Percentiles rank a stretch among this genome's conserved stretches.
Conservation (phyloP, 64 coral and sea anemone genomes). For the Stichodactyla mertensii region DNA sequence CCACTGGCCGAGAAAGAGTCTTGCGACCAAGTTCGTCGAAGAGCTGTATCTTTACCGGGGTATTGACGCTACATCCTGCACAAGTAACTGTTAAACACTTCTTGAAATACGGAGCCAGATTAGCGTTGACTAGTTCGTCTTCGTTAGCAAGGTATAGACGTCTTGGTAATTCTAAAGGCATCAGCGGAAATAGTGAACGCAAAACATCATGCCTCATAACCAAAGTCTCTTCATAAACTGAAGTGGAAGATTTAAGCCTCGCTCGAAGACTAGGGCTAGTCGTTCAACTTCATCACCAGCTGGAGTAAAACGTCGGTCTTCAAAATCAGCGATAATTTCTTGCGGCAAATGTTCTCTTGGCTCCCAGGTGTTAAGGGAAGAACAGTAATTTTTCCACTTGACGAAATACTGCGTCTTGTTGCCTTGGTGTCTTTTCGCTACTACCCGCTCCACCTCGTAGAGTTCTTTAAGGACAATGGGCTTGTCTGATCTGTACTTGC, state of each 20-base stretch:
- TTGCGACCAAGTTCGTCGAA: too few relatives aligned
- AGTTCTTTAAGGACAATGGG: not conserved
- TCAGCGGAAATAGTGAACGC: not conserved
- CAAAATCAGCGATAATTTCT: conserved; percentile 2
- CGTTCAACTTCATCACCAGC: conserved; percentile 1
- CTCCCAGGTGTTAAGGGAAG: conserved; percentile 28
- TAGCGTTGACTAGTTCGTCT: too few relatives aligned
- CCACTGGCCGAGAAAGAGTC: too few relatives aligned
- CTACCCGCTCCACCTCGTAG: not conserved
- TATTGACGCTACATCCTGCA: too few relatives aligned
- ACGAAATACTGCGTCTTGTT: not conserved
- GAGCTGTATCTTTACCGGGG: too few relatives aligned
- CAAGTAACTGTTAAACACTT: too few relatives aligned
- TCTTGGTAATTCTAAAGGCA: not conserved
- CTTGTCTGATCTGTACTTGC: not conserved
- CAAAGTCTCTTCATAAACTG: not conserved
- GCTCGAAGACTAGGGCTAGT: conserved; percentile 3
- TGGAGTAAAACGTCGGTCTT: not conserved
- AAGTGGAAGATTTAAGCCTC: conserved; percentile 5
- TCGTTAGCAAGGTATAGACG: not conserved
- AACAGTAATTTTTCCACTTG: conserved; percentile 33
- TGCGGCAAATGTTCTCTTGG: conserved; percentile 9
- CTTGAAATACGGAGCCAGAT: too few relatives aligned
- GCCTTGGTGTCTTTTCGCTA: not conserved
- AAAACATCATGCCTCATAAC: not conserved